Base-by-base conservation (phyloP, 2,797 vertebrate genomes). In the Semotilus atromaculatus region DNA sequence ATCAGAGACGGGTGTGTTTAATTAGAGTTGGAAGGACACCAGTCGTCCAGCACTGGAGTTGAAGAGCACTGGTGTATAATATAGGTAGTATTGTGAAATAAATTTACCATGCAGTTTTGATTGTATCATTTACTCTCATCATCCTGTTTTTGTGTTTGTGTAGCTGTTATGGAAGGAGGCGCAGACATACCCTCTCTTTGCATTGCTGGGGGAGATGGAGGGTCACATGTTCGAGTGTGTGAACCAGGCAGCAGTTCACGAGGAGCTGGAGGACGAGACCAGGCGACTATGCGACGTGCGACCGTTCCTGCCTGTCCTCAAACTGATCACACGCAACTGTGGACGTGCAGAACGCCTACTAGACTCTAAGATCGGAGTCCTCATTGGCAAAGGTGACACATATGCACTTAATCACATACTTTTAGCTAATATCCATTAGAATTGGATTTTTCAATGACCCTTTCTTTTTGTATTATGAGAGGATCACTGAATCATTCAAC, bases 161-260 rank as follows among this genome's bases (percentile, higher is more conserved):
- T 62, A 99, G 98, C 96, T 98, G 88, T 95, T 99, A 95, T 99
- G 98, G 98, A 98, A 98, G 92, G 96, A 99, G 90, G 98, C 97
- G 78, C 97, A 98, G 91, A 92, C 91, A n/a, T 98, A 98, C 91
- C 98, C 98, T 0, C 95, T 99, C 78, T 99, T 97, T 90, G 94
- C 96, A 34, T 94, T 97, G 76, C 96, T 99, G 86, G 95, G 97
- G 91, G 97, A 98, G 92, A 97, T 98, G 91, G 97, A 99, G 92
- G 96, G 96, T 82, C 98, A 99, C 92, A 99, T 99, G 97, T 99
- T 99, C 93, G 97, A 98, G 75, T 99, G 98, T 62, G 97, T 99
- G 90, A 99, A 98, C 94, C 97, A 99, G 90, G 96, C 97, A 5
- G 98, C 98, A 16, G 98, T 99, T 38, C 98, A 97, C 78, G 98